Evolutionary conservation across 2,113 vertebrate genomes (phyloP).

Genomic region (Bettongia penicillata): DNA sequence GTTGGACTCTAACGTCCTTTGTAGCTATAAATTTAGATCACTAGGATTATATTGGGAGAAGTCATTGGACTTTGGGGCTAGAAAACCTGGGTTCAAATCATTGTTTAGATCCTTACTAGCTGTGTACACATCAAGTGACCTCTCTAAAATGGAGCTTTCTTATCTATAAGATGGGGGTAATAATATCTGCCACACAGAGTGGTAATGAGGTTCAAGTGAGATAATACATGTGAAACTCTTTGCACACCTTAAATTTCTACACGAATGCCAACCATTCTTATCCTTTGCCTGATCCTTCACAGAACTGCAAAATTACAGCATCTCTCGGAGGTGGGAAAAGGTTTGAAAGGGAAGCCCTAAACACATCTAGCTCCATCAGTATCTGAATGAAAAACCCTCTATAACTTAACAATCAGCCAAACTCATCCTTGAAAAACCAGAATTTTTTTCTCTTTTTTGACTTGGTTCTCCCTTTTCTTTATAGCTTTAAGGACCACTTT

Average conservation of each 20-base stretch:
- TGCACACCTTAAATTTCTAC: no score
- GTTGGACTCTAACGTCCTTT: not conserved
- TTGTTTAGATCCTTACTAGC: not conserved
- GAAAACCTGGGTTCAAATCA: not conserved
- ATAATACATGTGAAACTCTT: not conserved
- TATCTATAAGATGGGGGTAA: not conserved
- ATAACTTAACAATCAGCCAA: no score
- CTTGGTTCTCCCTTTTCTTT: not conserved
- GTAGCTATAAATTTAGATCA: not conserved
- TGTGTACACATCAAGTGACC: not conserved
- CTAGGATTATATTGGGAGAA: not conserved
- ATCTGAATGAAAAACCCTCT: no score
- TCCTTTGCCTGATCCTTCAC: not conserved
- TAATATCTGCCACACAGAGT: not conserved
- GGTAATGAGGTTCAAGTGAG: not conserved
- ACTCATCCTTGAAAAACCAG: not conserved
- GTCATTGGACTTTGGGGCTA: not conserved
- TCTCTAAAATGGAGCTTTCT: not conserved
- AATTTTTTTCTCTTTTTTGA: not conserved
- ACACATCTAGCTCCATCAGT: no score
- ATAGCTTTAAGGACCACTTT: not conserved
- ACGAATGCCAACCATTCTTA: not conserved
- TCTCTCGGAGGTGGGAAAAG: no score
- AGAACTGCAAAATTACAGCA: no score
- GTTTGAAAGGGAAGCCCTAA: no score